Base-by-base conservation (phyloP, 2,797 vertebrate species). In the Cossypha niveicapilla region DNA sequence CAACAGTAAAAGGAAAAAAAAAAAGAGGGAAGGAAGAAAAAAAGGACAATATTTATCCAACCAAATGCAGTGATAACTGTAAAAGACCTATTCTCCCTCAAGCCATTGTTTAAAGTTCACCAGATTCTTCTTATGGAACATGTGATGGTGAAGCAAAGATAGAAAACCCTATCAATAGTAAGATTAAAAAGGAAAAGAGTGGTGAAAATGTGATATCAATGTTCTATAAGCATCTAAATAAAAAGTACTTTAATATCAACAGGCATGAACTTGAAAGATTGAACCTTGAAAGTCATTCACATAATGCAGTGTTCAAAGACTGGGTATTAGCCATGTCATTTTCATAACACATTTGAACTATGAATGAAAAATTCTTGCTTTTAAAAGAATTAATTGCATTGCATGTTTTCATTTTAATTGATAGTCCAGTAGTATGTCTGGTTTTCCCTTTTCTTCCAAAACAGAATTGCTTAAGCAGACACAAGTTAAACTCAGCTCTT, bases 401-500 rank as follows among this genome's bases (percentile, higher is more conserved):
- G 39, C 18, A 41, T 61, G 18, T 62, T 81, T 80, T 75, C 39
- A 44, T 62, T 96, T 66, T 73, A 92, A 66, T 66, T 78, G 48
- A 79, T n/a, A 92, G 82, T 41, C 84, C 63, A 91, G 34, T 62
- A 60, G 8, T 34, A 66, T 41, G 15, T 47, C 44, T 94, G 19
- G 7, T 78, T 94, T 92, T n/a, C 22, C 7, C 10, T 44, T 84
- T 70, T 89, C 90, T 93, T 78, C 92, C 51, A 57, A 48, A 83
- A 82, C 61, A 77, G 54, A 65, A 78, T 75, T 96, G 82, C 27
- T 90, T 86, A 90, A 95, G 58, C 23, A 94, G n/a, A 72, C 66
- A 82, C 71, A 86, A 88, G 92, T 82, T 93, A 81, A 93, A 24
- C 57, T 95, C 81, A 57, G 41, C 89, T 96, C 73, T 90, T 97